phyloP scores from a whole-genome alignment of 1,140 invertebrate genomes.

The Popillia japonica region DNA sequence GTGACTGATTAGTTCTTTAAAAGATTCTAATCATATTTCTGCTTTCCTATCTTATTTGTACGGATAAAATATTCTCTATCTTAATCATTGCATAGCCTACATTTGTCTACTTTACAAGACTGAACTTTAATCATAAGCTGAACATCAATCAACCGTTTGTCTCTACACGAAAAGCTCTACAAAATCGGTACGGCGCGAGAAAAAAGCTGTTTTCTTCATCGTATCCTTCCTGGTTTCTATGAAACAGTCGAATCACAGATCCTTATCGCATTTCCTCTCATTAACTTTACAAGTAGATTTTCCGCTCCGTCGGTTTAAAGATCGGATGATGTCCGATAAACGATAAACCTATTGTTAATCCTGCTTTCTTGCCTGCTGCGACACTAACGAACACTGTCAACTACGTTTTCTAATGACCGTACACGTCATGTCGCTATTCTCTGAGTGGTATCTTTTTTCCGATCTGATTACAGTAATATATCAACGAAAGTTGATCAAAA shows the following conservation, averaged over 20 bases:
- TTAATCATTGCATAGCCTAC: no score
- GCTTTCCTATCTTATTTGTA: no score
- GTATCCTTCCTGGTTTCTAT: background rate
- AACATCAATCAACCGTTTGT: no score
- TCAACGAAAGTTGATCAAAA: background rate
- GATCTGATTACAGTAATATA: background rate
- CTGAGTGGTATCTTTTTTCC: background rate
- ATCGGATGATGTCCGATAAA: background rate
- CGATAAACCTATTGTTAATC: background rate
- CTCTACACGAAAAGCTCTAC: no score
- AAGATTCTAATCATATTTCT: no score
- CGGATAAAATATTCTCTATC: no score
- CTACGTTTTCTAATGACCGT: background rate
- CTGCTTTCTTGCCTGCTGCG: background rate
- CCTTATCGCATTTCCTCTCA: conserved; percentile 4
- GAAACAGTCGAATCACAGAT: background rate
- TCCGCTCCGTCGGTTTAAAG: background rate
- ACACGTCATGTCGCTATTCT: background rate
- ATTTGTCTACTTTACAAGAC: no score
- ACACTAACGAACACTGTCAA: background rate
- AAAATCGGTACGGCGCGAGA: background rate
- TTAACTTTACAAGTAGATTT: conserved; percentile 15
- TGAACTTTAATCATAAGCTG: no score
- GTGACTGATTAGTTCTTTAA: no score
- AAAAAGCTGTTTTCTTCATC: background rate